Evolutionary conservation across 1,140 invertebrate species (phyloP), one percentile per base, ranked within the genome.

Genomic region (Bombus fervidus): DNA sequence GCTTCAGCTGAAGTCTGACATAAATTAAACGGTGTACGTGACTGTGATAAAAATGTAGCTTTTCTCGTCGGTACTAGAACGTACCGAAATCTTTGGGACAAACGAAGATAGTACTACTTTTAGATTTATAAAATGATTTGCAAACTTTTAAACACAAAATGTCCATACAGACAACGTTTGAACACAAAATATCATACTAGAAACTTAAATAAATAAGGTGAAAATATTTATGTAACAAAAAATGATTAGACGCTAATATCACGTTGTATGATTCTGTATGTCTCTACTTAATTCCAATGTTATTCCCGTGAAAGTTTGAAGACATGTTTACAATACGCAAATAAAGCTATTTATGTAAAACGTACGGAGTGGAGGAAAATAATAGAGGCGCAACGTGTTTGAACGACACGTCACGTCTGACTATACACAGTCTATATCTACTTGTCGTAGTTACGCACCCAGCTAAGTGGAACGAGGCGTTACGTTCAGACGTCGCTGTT

Each of bases 401-500:
- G 85, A 86, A 79, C 69, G 53, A 81, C 76, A 53, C 62, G 86
- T 47, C 81, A 59, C 64, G 84, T 88, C 87, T 88, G 87, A 68
- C 85, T 83, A 69, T 88, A 75, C 74, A 18, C 66, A 9, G 75
- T 15, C 77, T 57, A 71, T 86, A 90, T 90, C 89, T 90, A 88
- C 89, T 89, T 76, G 82, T 86, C 85, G 87, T 90, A 85, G 87
- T 86, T 86, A 89, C 88, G 71, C 78, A 86, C 68, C 80, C 77
- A 66, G 74, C 81, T 86, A 90, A 91, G 87, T 90, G 85, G 87
- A 91, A 91, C 90, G 87, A 83, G 78, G 79, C 87, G 84, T 90
- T 91, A 89, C 81, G 84, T 80, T 90, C 89, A 91, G 86, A 88
- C 89, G 74, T 90, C 78, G 79, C 74, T 85, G 89, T 88, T 90